A percentile compares a stretch with the other conserved stretches of the same genome.
Evolutionary conservation across 2,113 vertebrate species (phyloP).

Genomic region (Dipodomys stephensi): DNA sequence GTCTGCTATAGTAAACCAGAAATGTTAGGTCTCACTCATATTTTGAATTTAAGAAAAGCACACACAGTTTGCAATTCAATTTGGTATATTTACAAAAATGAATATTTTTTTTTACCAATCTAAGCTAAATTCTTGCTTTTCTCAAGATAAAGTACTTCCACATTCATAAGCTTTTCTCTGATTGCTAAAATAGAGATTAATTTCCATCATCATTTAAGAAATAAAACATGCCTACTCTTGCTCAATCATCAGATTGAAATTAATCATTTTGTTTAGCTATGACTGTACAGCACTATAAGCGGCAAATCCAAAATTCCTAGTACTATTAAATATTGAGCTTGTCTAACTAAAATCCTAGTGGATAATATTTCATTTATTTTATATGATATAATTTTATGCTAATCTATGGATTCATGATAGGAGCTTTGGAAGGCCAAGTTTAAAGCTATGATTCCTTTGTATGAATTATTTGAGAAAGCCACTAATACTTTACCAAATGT

Average conservation of each 20-base stretch:
- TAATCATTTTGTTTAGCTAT: conserved; percentile 62
- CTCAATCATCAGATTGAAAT: conserved; percentile 65
- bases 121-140: conserved; percentile 50
- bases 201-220: conserved; percentile 60
- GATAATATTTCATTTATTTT: conserved; percentile 67
- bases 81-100: conserved; percentile 29
- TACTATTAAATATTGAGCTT: conserved; percentile 47
- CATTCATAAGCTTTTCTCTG: conserved; percentile 29
- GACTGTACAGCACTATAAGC: conserved; percentile 35
- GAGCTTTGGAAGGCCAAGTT: conserved; percentile 52
- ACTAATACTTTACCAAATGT: conserved; percentile 45
- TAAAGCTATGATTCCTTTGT: conserved; percentile 30
- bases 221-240: conserved; percentile 51
- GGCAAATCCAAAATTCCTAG: conserved; percentile 60
- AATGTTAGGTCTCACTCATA: conserved; percentile 38
- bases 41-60: conserved; percentile 26
- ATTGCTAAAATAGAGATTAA: conserved; percentile 65
- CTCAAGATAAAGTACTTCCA: conserved; percentile 35
- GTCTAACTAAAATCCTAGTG: conserved; percentile 1
- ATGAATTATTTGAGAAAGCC: conserved; percentile 61
- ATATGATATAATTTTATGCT: conserved; percentile 33
- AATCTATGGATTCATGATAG: conserved; percentile 40
- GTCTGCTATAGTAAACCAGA: background rate
- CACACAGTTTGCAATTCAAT: conserved; percentile 27
- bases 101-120: conserved; percentile 43